Evolutionary conservation across 2,797 vertebrate genomes (phyloP), one percentile per base, ranked within the genome.

Genomic region (Danio kyathit): DNA sequence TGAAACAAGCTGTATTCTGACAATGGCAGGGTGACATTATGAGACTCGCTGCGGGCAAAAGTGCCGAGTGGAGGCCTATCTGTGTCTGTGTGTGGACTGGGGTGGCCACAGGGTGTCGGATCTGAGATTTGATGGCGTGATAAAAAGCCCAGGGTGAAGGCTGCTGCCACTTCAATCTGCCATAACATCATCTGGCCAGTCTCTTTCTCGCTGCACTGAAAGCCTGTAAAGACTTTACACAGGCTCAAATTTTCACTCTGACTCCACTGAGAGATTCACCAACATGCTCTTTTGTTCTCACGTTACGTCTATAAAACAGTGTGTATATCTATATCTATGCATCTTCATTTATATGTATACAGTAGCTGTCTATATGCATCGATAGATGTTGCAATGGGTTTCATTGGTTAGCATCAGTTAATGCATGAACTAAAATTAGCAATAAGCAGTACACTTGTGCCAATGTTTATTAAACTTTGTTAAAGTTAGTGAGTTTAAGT

Each of bases 111-210:
- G 77, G 82, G 76, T 74, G 74, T 74, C 71, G 73, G 82, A 83
- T 80, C 82, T 71, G 57, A 83, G 82, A 80, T 83, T 75, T 76
- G 77, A 63, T 83, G 72, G 72, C 5, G 56, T 80, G 77, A 80
- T 83, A 83, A 83, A 80, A 83, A 83, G 77, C 81, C 75, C 61
- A 60, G 69, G 65, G 74, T 75, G 71, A 79, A 74, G 76, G 82
- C 77, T 80, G 77, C 65, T 76, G 82, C 61, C 78, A 73, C 70
- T 80, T 72, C 77, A 80, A 79, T 83, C 70, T 74, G 77, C 76
- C 76, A 83, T 79, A 79, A 75, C 76, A 83, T 79, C 82, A 83
- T 79, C 76, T 83, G 76, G 82, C 38, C 76, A 69, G 63, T 61
- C 9, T 46, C 56, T 64, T 66, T 67, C 63, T 76, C 13, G 63